Percentiles rank a stretch among this genome's conserved stretches.
Conservation (phyloP, 2,888 invertebrate species). For the Ectropis crepuscularia region DNA sequence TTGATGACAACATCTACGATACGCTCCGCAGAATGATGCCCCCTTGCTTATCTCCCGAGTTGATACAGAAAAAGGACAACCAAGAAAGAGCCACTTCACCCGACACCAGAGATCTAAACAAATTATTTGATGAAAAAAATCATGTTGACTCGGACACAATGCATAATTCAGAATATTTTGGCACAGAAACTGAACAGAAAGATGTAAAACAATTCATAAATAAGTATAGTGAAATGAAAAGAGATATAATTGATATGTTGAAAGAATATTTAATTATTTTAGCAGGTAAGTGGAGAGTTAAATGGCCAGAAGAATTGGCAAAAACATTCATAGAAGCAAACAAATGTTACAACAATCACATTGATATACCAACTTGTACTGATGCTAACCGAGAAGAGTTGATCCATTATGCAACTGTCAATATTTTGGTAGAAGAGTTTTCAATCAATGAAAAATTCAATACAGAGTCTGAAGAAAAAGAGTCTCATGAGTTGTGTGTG, state of each 20-base stretch:
- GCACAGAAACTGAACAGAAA: slow-evolving; percentile 85
- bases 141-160: slow-evolving; percentile 50
- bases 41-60: slow-evolving; percentile 78
- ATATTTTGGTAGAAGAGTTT: slow-evolving; percentile 75
- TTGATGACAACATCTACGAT: slow-evolving; percentile 88
- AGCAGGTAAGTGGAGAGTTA: slow-evolving; percentile 85
- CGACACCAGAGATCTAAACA: slow-evolving; percentile 86
- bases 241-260: slow-evolving; percentile 85
- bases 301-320: slow-evolving; percentile 87
- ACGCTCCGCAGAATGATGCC: slow-evolving; percentile 88
- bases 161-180: slow-evolving; percentile 84
- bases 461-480: slow-evolving; percentile 53
- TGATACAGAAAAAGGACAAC: slow-evolving; percentile 69
- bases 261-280: slow-evolving; percentile 85
- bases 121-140: slow-evolving; percentile 83
- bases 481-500: slow-evolving; percentile 63
- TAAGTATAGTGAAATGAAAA: slow-evolving; percentile 82
- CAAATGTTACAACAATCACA: slow-evolving; percentile 78
- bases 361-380: slow-evolving; percentile 71
- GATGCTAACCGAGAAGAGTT: slow-evolving; percentile 67
- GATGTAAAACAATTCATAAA: slow-evolving; percentile 87
- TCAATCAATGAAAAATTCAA: slow-evolving; percentile 68
- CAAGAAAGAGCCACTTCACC: slow-evolving; percentile 83
- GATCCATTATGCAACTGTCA: slow-evolving; percentile 66
- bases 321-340: slow-evolving; percentile 86